Evolutionary conservation across 2,797 vertebrate genomes (phyloP), one percentile per base, ranked within the genome.

Genomic region (Brotogeris chrysoptera): DNA sequence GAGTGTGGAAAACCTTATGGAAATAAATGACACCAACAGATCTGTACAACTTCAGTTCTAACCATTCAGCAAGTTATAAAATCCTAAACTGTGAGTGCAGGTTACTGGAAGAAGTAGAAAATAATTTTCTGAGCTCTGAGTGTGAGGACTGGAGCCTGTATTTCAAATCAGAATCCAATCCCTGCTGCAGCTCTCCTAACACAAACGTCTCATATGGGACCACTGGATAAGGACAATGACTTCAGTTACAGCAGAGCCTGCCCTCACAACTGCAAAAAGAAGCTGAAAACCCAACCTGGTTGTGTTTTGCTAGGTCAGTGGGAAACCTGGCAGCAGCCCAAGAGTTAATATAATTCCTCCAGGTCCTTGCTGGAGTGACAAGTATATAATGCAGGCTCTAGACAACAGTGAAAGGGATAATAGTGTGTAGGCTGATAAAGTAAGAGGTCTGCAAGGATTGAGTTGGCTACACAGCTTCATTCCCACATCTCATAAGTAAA

Each of bases 391-490:
- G 24, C 52, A 61, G 32, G 30, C 11, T 82, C 32, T 1, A 76
- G 83, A 43, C 86, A 49, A 63, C 6, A 3, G 17, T 30, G 55
- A 63, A 73, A 95, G 30, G 74, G 84, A 77, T 65, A 71, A 74
- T 18, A 68, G 50, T 2, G 16, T 73, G 66, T 9, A 46, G 69
- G 38, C 43, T 94, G 90, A 76, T 79, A 81, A 86, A 86, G 32
- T 21, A 41, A 71, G 77, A 81, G 85, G 78, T 92, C 80, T 89
- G 44, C 55, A 59, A 92, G 81, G 79, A 82, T 81, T 80, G 69
- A 91, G 91, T 53, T 80, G 68, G 32, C 46, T 69, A 41, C 86
- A 64, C 47, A 82, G 71, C 73, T 86, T 70, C 78, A n/a, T 82
- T 85, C 59, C 47, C 60, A 68, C 49, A 57, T 5, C 60, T 64